Conservation (phyloP, 2,888 invertebrate genomes). For the Rhagium mordax region DNA sequence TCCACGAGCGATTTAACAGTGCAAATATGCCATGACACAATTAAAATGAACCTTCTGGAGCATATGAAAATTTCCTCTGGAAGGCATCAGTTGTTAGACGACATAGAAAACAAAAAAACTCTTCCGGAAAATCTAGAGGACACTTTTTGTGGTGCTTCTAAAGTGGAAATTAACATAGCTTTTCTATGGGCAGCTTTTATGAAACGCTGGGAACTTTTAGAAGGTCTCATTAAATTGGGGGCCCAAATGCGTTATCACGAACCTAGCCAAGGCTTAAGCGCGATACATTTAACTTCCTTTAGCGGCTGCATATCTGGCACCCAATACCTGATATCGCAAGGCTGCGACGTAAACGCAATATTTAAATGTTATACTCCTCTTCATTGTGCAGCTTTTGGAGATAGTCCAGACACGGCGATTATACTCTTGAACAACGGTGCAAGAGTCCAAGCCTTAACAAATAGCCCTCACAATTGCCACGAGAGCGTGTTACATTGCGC, state of each 20-base stretch:
- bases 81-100: conserved; percentile 79
- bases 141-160: conserved; percentile 73
- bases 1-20: conserved; percentile 78
- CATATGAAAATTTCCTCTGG: conserved; percentile 81
- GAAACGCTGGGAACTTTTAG: conserved; percentile 79
- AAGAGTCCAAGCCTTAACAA: conserved; percentile 77
- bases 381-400: conserved; percentile 92
- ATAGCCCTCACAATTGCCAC: conserved; percentile 75
- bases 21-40: conserved; percentile 82
- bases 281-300: conserved; percentile 84
- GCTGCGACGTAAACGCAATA: conserved; percentile 79
- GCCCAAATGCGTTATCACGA: conserved; percentile 82
- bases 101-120: conserved; percentile 80
- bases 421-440: conserved; percentile 83
- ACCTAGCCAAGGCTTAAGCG: conserved; percentile 80
- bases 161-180: conserved; percentile 80
- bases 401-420: conserved; percentile 85
- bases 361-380: conserved; percentile 85
- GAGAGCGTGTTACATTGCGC: conserved; percentile 89
- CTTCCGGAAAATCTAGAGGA: conserved; percentile 73
- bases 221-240: conserved; percentile 77
- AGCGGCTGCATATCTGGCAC: conserved; percentile 84
- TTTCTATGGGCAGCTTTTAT: conserved; percentile 84
- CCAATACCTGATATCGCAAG: conserved; percentile 78
- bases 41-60: conserved; percentile 82